A percentile compares a stretch with the other conserved stretches of the same genome.
Conservation (phyloP, 2,888 invertebrate species). For the Oscheius myriophilus region DNA sequence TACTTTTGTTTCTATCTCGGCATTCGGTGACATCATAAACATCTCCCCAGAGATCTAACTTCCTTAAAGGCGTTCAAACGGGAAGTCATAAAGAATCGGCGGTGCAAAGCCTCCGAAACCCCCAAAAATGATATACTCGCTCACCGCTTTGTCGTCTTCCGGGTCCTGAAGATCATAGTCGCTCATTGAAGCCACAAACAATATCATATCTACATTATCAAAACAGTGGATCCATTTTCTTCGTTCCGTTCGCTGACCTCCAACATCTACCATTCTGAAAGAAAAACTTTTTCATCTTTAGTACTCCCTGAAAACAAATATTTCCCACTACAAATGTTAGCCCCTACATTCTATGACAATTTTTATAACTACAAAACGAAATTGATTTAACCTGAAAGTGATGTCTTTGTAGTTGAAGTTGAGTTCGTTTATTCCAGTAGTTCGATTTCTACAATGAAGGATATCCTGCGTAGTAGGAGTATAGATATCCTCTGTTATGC, state of each 20-base stretch:
- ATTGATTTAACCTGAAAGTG: slow-evolving; percentile 45
- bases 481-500: slow-evolving; percentile 51
- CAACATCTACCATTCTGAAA: slow-evolving; percentile 62
- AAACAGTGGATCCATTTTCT: slow-evolving; percentile 64
- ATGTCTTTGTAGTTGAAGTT: slow-evolving; percentile 50
- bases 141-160: slow-evolving; percentile 49
- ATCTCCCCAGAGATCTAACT: neutral
- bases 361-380: neutral
- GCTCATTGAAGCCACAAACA: slow-evolving; percentile 52
- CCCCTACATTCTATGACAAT: no score
- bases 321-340: no score
- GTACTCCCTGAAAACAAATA: neutral
- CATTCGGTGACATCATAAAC: neutral
- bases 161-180: slow-evolving; percentile 59
- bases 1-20: no score
- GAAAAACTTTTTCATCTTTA: neutral
- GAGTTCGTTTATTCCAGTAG: slow-evolving; percentile 54
- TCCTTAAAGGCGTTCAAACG: neutral
- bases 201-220: slow-evolving; percentile 58
- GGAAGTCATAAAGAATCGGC: neutral
- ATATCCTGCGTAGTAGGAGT: slow-evolving; percentile 59
- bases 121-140: neutral
- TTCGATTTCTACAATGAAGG: slow-evolving; percentile 68
- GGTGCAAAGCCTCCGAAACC: no score
- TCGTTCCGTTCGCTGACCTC: slow-evolving; percentile 57